Evolutionary conservation across 2,888 invertebrate species (phyloP).

Genomic region (Agelastica alni): DNA sequence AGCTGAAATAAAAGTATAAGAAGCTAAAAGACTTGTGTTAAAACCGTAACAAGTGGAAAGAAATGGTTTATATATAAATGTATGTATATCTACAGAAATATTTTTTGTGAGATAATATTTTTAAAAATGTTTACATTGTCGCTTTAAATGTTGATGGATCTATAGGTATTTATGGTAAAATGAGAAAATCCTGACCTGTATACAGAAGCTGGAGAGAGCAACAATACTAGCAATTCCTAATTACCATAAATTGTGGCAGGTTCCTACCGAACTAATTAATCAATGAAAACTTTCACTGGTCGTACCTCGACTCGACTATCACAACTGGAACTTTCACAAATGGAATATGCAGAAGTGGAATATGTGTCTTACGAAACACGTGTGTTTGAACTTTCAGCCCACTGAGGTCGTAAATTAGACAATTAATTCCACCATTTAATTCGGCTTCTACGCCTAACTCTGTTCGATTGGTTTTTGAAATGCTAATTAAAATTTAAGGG

Average conservation of each 20-base stretch:
- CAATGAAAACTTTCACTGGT: conserved; percentile 14
- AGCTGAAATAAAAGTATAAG: no score
- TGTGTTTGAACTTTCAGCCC: conserved; percentile 10
- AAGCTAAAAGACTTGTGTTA: no score
- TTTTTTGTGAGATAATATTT: no score
- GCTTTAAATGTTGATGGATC: not conserved
- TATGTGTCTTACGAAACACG: conserved; percentile 11
- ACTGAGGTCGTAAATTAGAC: conserved; percentile 18
- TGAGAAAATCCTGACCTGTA: not conserved
- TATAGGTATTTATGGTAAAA: not conserved
- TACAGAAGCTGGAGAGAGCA: not conserved
- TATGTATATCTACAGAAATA: no score
- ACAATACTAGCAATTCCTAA: conserved; percentile 13
- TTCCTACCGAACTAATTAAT: conserved; percentile 11
- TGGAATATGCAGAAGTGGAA: conserved; percentile 5
- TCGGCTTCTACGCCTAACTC: not conserved
- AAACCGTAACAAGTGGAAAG: no score
- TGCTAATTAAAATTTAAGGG: no score
- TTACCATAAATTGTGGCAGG: conserved; percentile 15
- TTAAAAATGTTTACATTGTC: not conserved
- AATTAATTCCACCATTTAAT: conserved; percentile 14
- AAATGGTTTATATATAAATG: no score
- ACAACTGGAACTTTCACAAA: conserved; percentile 1
- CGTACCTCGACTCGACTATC: conserved; percentile 7
- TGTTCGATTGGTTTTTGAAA: conserved; percentile 2